Evolutionary conservation across 2,113 vertebrate species (phyloP).

Genomic region (Verasper variegatus): DNA sequence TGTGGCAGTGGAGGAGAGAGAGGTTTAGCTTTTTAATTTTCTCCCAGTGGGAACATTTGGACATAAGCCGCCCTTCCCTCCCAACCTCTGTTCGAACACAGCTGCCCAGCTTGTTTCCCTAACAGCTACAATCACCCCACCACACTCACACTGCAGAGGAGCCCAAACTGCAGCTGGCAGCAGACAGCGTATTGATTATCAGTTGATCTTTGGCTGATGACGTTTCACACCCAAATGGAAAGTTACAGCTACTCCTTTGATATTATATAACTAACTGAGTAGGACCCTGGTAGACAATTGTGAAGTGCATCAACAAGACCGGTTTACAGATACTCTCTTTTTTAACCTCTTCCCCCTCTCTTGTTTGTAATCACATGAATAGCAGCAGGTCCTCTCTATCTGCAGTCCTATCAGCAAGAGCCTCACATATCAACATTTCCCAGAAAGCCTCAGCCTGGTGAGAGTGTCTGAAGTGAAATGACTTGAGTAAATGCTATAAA

Average conservation of each 20-base stretch:
- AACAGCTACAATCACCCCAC: neutral
- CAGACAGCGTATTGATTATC: constrained; percentile 29
- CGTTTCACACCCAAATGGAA: constrained; percentile 29
- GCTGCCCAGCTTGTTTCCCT: constrained; percentile 15
- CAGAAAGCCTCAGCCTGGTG: constrained; percentile 16
- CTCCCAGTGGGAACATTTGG: constrained; percentile 50
- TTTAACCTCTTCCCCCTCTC: neutral
- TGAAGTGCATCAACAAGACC: constrained; percentile 28
- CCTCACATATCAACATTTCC: constrained; percentile 7
- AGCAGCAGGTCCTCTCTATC: constrained; percentile 23
- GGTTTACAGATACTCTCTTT: neutral
- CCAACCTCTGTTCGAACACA: constrained; percentile 24
- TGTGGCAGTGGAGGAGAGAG: constrained; percentile 40
- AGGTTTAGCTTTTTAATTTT: constrained; percentile 58
- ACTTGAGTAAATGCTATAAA: constrained; percentile 29
- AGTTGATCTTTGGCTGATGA: constrained; percentile 49
- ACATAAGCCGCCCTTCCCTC: constrained; percentile 13
- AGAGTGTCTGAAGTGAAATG: constrained; percentile 25
- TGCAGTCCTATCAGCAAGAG: constrained; percentile 4
- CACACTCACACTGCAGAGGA: neutral
- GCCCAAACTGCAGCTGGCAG: neutral
- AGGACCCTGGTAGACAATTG: neutral
- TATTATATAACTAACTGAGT: neutral
- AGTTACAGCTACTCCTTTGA: constrained; percentile 10
- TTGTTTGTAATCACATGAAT: constrained; percentile 20